Conservation (phyloP, 1,140 invertebrate species). For the Drosophila aff. region DNA sequence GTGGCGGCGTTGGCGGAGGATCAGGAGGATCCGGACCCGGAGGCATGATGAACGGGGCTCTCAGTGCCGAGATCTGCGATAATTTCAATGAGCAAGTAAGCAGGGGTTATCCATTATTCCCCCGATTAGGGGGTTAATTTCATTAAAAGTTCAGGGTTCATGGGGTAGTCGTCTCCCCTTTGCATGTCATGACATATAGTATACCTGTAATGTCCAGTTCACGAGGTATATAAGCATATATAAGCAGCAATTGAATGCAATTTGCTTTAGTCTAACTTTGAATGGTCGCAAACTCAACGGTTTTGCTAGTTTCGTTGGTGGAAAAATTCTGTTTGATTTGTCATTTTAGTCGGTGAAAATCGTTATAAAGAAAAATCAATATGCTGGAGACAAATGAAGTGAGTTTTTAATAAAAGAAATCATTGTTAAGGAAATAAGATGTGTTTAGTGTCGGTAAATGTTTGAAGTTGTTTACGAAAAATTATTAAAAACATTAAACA, state of each 20-base stretch:
- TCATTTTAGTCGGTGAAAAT: conserved; percentile 9
- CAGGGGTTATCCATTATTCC: conserved; percentile 12
- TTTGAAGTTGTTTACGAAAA: not conserved
- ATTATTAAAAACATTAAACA: fast-evolving
- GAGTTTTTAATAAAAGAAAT: conserved; percentile 17
- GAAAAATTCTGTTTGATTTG: conserved; percentile 6
- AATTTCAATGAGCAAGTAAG: conserved; percentile 85
- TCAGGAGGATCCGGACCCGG: conserved; percentile 31
- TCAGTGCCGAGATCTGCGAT: conserved; percentile 83
- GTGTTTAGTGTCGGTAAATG: not conserved
- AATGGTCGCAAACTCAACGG: conserved; percentile 9
- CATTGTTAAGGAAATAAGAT: not conserved
- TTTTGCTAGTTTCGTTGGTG: conserved; percentile 8
- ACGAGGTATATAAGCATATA: conserved; percentile 52
- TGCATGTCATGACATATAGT: conserved; percentile 28
- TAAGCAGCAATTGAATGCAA: conserved; percentile 46
- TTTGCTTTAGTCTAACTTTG: conserved; percentile 56
- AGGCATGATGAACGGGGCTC: conserved; percentile 78
- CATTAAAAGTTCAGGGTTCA: conserved; percentile 57
- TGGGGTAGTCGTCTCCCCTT: not conserved
- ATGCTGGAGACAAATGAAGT: conserved; percentile 72
- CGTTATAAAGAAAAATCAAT: not conserved
- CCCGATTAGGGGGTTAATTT: conserved; percentile 11
- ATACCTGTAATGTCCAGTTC: conserved; percentile 58
- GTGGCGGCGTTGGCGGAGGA: not conserved